Evolutionary conservation across 2,797 vertebrate genomes (phyloP), one percentile per base, ranked within the genome.

Genomic region (Pangasius larnaudii): DNA sequence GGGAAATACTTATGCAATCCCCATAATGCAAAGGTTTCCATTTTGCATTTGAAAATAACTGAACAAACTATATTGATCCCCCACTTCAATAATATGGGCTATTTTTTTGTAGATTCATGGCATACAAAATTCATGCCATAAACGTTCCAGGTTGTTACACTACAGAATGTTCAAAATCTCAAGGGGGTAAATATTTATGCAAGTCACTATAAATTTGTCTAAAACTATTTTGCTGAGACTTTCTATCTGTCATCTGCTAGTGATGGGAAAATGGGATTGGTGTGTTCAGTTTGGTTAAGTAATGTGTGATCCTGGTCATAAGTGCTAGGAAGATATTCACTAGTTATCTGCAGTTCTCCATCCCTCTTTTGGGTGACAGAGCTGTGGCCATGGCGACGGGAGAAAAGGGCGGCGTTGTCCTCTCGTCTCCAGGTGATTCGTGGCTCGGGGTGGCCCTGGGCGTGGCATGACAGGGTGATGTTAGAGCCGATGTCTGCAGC

Each of bases 361-460:
- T 92, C 95, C 89, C 90, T 96, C 86, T 96, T 95, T 27, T 97
- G 96, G 69, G 91, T 96, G 91, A 97, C 69, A 56, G 94, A 92
- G 92, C 98, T 96, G 88, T 92, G 93, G 19, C 93, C 3, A 0
- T 94, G 95, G 0, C 93, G 95, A 75, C 93, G 95, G 72, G 95
- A 96, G 93, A 95, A 96, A 88, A 98, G 91, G 0, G 95, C 92
- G 49, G 92, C 88, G 2, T 94, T 95, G 5, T 98, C 97, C 81
- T 96, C 91, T 89, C 97, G 95, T 88, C 92, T 94, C 99, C 99
- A 99, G 42, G 92, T 96, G 90, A 99, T 90, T 91, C 95, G 96
- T 24, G 99, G 98, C 33, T 97, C 96, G 0, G 98, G 99, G 90
- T 98, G 95, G 33, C 98, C 99, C 85, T 95, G 94, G 39, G 94